Conservation (phyloP, 2,888 invertebrate species). For the Trachelus troglodyta region DNA sequence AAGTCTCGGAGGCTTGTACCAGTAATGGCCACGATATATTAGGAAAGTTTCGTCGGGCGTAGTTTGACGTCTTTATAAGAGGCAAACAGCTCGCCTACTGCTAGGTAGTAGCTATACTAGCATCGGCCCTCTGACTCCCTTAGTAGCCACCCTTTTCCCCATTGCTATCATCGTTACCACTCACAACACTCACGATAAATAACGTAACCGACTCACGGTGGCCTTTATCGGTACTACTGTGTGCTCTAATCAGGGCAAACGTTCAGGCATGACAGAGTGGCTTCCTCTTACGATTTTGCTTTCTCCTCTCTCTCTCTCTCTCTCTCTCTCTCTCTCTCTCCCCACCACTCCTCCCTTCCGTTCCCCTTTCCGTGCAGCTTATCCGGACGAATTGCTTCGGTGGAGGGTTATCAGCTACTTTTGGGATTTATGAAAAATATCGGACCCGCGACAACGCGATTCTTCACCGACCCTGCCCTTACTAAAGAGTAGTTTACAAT, state of each 20-base stretch:
- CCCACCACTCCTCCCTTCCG: neutral
- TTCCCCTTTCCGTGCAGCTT: slow-evolving; percentile 1
- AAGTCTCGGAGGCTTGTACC: slow-evolving; percentile 55
- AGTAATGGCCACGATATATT: slow-evolving; percentile 57
- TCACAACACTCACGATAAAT: slow-evolving; percentile 36
- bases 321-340: slow-evolving; percentile 23
- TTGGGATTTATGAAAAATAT: slow-evolving; percentile 1
- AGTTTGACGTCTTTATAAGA: slow-evolving; percentile 57
- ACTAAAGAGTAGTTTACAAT: neutral
- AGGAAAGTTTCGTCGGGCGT: slow-evolving; percentile 56
- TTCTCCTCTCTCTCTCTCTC: slow-evolving; percentile 9
- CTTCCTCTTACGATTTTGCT: slow-evolving; percentile 43
- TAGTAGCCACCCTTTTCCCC: slow-evolving; percentile 21
- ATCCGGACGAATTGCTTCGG: neutral
- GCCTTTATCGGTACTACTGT: neutral
- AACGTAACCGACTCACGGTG: slow-evolving; percentile 25
- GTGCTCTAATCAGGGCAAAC: neutral
- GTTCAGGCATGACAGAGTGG: slow-evolving; percentile 49
- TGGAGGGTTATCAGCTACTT: slow-evolving; percentile 2
- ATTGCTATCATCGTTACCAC: slow-evolving; percentile 42
- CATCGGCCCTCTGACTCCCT: neutral
- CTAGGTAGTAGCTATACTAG: neutral
- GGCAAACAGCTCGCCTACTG: slow-evolving; percentile 48
- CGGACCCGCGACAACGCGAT: neutral
- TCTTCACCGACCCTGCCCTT: neutral